A percentile compares a stretch with the other conserved stretches of the same genome.
phyloP scores from a whole-genome alignment of 2,797 vertebrate genomes.

The Allobates femoralis region DNA sequence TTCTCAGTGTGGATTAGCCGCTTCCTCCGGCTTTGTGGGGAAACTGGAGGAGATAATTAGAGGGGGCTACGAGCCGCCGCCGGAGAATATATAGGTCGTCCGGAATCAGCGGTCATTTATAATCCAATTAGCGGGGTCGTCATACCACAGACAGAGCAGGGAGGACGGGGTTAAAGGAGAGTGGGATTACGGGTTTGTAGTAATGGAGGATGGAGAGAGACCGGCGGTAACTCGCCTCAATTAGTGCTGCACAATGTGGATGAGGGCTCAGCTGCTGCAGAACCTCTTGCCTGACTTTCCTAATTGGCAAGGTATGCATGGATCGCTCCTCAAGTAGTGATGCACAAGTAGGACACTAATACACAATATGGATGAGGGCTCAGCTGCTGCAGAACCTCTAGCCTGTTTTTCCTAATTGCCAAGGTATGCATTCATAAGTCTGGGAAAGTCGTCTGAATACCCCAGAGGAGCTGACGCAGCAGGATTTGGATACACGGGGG shows the following conservation, averaged over 20 bases:
- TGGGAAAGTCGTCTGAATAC: neutral
- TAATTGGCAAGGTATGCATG: neutral
- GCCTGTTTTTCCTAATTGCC: neutral
- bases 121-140: neutral
- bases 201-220: too few relatives aligned
- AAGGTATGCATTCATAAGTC: neutral
- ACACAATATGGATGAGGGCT: neutral
- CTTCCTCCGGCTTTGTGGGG: slow-evolving; percentile 50
- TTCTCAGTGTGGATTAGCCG: slow-evolving; percentile 43
- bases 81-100: slow-evolving; percentile 17
- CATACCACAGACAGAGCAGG: neutral
- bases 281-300: neutral
- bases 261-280: neutral
- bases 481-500: neutral
- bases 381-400: neutral
- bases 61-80: neutral
- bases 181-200: neutral
- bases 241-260: too few relatives aligned
- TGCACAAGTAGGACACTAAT: too few relatives aligned
- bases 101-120: neutral
- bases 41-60: slow-evolving; percentile 37
- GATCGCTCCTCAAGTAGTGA: too few relatives aligned
- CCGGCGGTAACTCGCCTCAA: too few relatives aligned
- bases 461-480: neutral
- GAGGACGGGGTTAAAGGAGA: neutral